Evolutionary conservation across 2,888 invertebrate genomes (phyloP).

Genomic region (Apamea monoglypha): DNA sequence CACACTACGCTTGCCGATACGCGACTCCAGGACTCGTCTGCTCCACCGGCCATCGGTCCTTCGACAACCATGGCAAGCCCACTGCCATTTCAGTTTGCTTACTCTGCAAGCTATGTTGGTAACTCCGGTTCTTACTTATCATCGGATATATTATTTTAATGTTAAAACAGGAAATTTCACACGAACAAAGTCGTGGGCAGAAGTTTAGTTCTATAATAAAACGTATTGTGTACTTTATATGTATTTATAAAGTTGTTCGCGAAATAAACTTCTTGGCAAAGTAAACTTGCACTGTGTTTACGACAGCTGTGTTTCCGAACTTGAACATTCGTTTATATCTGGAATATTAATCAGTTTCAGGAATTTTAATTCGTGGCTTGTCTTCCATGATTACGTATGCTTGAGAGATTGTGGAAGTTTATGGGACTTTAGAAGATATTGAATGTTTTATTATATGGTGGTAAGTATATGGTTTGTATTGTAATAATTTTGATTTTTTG

Average conservation of each 20-base stretch:
- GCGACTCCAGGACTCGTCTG: no score
- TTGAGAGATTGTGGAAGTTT: not conserved
- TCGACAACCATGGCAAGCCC: no score
- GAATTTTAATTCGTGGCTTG: slow-evolving; percentile 38
- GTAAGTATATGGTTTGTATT: not conserved
- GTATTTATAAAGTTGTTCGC: slow-evolving; percentile 33
- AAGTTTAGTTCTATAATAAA: not conserved
- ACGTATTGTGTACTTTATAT: not conserved
- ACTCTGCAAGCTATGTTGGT: no score
- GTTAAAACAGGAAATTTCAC: not conserved
- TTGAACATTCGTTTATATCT: slow-evolving; percentile 48
- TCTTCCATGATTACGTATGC: slow-evolving; percentile 41
- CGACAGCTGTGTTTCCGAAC: slow-evolving; percentile 60
- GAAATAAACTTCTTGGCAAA: slow-evolving; percentile 49
- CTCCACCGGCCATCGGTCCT: no score
- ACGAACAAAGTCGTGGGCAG: not conserved
- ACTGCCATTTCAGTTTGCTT: no score
- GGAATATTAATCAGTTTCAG: slow-evolving; percentile 63
- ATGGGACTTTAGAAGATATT: not conserved
- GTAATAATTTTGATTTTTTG: not conserved
- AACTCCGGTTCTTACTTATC: no score
- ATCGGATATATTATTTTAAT: not conserved
- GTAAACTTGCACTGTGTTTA: slow-evolving; percentile 41
- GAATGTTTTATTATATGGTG: no score
- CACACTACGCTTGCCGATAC: no score